phyloP scores from a whole-genome alignment of 2,113 vertebrate genomes.

The Dipodomys spectabilis region DNA sequence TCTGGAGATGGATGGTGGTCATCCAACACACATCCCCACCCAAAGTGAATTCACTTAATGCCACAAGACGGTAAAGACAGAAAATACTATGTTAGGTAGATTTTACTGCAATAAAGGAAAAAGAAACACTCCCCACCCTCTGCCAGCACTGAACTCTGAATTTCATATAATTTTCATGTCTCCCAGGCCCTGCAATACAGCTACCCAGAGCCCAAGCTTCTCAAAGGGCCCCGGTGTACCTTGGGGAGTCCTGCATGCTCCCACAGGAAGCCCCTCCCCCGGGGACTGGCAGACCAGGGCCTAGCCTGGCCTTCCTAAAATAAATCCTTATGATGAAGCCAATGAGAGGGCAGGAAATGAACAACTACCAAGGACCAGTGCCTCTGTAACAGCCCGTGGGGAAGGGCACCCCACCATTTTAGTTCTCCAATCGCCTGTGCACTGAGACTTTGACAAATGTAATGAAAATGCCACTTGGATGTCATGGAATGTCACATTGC shows the following conservation, averaged over 20 bases:
- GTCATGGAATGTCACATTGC: conserved; percentile 37
- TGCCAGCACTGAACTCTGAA: background rate
- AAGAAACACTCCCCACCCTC: background rate
- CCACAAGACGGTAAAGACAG: background rate
- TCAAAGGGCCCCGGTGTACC: background rate
- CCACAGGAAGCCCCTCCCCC: background rate
- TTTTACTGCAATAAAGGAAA: no score
- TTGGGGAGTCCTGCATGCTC: background rate
- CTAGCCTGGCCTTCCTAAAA: background rate
- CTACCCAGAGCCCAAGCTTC: background rate
- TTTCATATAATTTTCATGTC: background rate
- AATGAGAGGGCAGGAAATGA: background rate
- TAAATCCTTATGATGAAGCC: background rate
- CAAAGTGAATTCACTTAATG: background rate
- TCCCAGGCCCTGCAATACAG: background rate
- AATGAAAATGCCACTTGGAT: conserved; percentile 51
- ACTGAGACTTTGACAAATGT: conserved; percentile 39
- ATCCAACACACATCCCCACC: no score
- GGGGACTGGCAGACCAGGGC: background rate
- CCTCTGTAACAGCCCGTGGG: background rate
- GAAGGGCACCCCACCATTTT: background rate
- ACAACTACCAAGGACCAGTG: background rate
- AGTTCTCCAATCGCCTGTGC: background rate
- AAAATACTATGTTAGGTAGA: background rate
- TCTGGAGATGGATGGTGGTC: background rate